Base-by-base conservation (phyloP, 2,888 invertebrate species). In the Diabrotica balteata region DNA sequence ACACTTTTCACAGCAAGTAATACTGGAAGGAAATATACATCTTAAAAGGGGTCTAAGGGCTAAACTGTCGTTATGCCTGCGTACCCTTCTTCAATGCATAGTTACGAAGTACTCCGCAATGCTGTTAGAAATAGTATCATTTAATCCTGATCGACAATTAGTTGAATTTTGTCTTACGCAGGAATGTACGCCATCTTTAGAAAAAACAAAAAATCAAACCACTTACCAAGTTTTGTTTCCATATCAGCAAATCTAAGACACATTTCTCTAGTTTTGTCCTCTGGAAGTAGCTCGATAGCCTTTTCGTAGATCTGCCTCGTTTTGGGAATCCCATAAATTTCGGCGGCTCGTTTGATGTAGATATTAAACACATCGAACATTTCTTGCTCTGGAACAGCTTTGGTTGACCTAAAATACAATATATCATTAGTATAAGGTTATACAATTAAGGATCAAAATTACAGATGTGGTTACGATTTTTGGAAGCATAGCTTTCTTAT, bases 361-460 rank as follows among this genome's bases (percentile, higher is more conserved):
- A 99, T 95, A 83, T 98, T 99, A 84, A 95, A 99, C 90, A 99
- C 94, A 84, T 97, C 96, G 84, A 96, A 95, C 90, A 95, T 95
- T 86, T 99, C 94, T 78, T 96, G 94, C 22, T 93, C 93, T 45
- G 94, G 89, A 47, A 99, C 98, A 11, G 95, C 95, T 77, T 90
- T 90, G 4, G 97, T 96, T 2, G 98, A 97, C 73, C 97, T 63
- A 51, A 42, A 55, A 17, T 17, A 17, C 17, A 17, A 17, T 17
- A 17, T 17, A 17, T 47, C 2, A 32, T 8, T 17, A 11, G 46
- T 17, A 45, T 8, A 17, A 17, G 11, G 17, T 8, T 11, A 51
- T 5, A 51, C 17, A 1, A 51, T 17, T 17, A 51, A 17, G 11
- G 7, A 17, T n/a, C 8, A n/a, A 17, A 17, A 17, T 17, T 17